phyloP scores from a whole-genome alignment of 2,797 vertebrate species.

The Poecilia picta region DNA sequence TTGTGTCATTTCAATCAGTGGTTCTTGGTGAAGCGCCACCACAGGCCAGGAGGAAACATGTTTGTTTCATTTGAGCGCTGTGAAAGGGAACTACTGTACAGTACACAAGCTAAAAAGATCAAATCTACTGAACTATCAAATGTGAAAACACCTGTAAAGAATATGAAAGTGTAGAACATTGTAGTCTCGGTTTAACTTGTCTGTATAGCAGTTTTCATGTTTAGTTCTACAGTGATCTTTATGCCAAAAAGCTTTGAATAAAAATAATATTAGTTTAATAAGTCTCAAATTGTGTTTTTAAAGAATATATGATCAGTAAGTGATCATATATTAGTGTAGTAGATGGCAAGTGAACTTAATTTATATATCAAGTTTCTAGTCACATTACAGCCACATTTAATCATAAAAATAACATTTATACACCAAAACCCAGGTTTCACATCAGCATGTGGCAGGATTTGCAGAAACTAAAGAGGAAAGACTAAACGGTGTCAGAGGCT shows the following conservation, averaged over 20 bases:
- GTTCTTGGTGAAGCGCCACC: no score
- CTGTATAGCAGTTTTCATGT: background rate
- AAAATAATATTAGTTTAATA: background rate
- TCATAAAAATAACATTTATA: background rate
- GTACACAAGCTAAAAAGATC: no score
- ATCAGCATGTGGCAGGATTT: no score
- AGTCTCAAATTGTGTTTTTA: background rate
- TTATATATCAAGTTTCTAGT: background rate
- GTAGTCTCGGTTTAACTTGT: background rate
- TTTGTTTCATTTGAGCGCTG: no score
- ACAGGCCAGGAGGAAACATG: no score
- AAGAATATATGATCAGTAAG: background rate
- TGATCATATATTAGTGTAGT: no score
- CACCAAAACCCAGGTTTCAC: background rate
- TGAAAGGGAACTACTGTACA: no score
- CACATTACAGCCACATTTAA: background rate
- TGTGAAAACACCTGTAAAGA: background rate
- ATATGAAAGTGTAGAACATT: background rate
- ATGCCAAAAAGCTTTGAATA: background rate
- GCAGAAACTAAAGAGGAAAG: background rate
- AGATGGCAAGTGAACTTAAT: background rate
- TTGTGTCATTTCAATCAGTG: no score
- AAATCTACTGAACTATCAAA: no score
- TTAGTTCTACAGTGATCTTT: background rate
- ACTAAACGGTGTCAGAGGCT: background rate